phyloP scores from a whole-genome alignment of 2,113 vertebrate species.

The Barbus barbus region DNA sequence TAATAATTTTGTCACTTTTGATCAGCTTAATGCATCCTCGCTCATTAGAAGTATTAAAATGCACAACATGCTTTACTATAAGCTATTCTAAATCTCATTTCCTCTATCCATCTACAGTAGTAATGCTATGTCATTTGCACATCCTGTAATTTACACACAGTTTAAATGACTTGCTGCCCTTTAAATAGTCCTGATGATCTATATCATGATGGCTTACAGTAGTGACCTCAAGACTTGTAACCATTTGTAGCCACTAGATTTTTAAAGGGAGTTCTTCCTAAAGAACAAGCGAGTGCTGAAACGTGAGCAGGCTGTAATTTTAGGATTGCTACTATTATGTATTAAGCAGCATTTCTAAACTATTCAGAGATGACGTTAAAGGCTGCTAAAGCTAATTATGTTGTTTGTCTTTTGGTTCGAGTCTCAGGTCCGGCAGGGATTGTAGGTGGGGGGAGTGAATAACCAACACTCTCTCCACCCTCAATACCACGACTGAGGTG shows the following conservation, averaged over 20 bases:
- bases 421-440: too few species aligned
- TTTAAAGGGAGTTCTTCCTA: conserved; percentile 32
- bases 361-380: conserved; percentile 68
- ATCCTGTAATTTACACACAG: conserved; percentile 22
- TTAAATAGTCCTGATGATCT: conserved; percentile 11
- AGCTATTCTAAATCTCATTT: background rate
- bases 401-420: conserved; percentile 77
- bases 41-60: background rate
- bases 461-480: too few species aligned
- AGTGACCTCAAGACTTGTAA: conserved; percentile 21
- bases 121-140: background rate
- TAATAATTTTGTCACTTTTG: background rate
- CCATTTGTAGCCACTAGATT: conserved; percentile 3
- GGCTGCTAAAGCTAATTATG: conserved; percentile 65
- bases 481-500: too few species aligned
- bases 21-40: too few species aligned
- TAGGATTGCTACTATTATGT: conserved; percentile 53
- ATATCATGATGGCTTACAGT: background rate
- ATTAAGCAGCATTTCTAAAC: conserved; percentile 59
- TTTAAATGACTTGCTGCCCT: background rate
- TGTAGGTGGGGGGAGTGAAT: too few species aligned
- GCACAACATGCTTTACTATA: background rate
- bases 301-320: conserved; percentile 61
- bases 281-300: conserved; percentile 26
- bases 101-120: too few species aligned